phyloP scores from a whole-genome alignment of 2,113 vertebrate genomes.

The Paramormyrops kingsleyae region DNA sequence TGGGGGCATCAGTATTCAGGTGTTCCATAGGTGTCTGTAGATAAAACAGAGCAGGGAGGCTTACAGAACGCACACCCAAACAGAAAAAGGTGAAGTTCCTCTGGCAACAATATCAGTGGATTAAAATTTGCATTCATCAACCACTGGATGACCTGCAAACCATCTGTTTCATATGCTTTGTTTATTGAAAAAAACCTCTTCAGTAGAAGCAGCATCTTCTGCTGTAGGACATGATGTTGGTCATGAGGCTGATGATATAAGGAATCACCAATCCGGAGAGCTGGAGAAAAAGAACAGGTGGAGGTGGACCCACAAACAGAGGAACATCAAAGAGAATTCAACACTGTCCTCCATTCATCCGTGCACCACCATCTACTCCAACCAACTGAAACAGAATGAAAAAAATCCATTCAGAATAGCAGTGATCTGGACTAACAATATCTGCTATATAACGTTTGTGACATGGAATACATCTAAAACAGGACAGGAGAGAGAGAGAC shows the following conservation, averaged over 20 bases:
- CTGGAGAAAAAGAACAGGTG: conserved; percentile 60
- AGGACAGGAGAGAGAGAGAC: not conserved
- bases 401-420: not conserved
- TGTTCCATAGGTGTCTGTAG: conserved; percentile 80
- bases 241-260: conserved; percentile 88
- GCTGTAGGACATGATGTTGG: conserved; percentile 79
- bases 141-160: not conserved
- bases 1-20: conserved; percentile 96
- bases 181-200: not conserved
- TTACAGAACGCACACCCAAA: not conserved
- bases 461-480: not conserved
- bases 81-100: not conserved
- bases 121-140: not conserved
- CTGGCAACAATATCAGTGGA: not conserved
- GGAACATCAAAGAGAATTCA: not conserved
- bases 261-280: conserved; percentile 89
- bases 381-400: not conserved
- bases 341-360: not conserved
- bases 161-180: not conserved
- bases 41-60: conserved; percentile 42
- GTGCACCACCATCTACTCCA: not conserved
- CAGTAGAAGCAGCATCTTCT: not conserved
- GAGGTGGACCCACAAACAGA: not conserved
- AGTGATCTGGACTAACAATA: not conserved
- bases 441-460: not conserved